Base-by-base conservation (phyloP, 1,140 invertebrate species). In the Heliconius melpomene region DNA sequence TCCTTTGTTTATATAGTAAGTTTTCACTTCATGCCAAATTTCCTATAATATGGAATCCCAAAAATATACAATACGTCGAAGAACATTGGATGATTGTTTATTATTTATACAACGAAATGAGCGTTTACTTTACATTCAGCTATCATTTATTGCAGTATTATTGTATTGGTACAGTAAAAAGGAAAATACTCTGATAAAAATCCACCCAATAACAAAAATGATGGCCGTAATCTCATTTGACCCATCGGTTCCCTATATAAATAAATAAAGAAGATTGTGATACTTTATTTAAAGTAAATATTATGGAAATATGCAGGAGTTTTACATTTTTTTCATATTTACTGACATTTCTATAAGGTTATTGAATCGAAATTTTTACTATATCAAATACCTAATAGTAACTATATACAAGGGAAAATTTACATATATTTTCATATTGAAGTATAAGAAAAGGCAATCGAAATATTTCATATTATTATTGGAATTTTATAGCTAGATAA, bases 131-230 rank as follows among this genome's bases (percentile, higher is more conserved):
- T 54, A 54, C 52, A 54, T 54, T 54, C 16, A 16, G 52, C 52
- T 54, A 54, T 54, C 52, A 54, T 54, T 18, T 54, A 54, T 54
- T 54, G 52, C 52, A 54, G 16, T 54, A 54, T 54, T 54, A 54
- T 54, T 18, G 52, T 54, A 54, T 54, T 54, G 52, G 52, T 6
- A 1, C 52, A 54, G 54, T 57, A 57, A 57, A 57, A 23, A n/a
- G 54, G n/a, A 60, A 60, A 60, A 60, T 60, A 60, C 54, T 11
- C 54, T 20, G 54, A 60, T 23, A 60, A 60, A 23, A 60, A 60
- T 60, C 54, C 54, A 60, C 54, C n/a, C 54, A 60, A 60, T 60
- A 60, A 60, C 54, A 60, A 60, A 60, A 60, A 60, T 23, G n/a
- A 60, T 60, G 54, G 9, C n/a, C 8, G 54, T 60, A 60, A 26